phyloP scores from a whole-genome alignment of 30 jellyfish, hydroid and myxozoan species.

The Cassiopea andromeda region DNA sequence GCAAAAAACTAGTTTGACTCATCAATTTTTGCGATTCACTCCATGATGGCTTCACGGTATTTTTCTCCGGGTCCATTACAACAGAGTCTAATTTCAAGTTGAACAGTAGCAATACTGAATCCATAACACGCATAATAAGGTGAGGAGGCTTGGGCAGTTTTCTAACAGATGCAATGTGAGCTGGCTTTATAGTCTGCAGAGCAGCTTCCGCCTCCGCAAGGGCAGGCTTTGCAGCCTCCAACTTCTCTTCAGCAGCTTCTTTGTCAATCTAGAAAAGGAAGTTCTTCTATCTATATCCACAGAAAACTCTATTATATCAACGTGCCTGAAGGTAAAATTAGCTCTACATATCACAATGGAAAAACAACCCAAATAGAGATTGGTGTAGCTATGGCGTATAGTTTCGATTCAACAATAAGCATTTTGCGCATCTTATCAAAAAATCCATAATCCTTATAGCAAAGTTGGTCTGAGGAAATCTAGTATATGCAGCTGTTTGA shows the following conservation, averaged over 20 bases:
- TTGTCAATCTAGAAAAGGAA: constrained; percentile 69
- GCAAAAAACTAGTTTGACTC: constrained; percentile 82
- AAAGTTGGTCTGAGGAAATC: too few relatives aligned
- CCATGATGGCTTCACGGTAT: constrained; percentile 85
- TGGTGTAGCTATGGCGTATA: too few relatives aligned
- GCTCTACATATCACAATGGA: too few relatives aligned
- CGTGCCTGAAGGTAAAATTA: too few relatives aligned
- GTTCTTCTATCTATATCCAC: background rate
- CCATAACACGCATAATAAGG: constrained; percentile 92
- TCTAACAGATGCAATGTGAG: constrained; percentile 81
- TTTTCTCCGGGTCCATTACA: constrained; percentile 83
- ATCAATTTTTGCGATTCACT: constrained; percentile 79
- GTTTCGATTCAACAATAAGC: too few relatives aligned
- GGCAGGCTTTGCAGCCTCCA: constrained; percentile 95
- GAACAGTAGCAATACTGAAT: constrained; percentile 76
- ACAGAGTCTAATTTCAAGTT: constrained; percentile 75
- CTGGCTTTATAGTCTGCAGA: constrained; percentile 86
- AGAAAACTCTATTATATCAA: background rate
- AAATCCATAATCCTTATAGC: too few relatives aligned
- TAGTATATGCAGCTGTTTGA: too few relatives aligned
- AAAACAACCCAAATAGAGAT: too few relatives aligned
- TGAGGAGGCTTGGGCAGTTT: constrained; percentile 87
- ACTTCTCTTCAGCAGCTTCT: constrained; percentile 73
- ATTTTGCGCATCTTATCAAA: too few relatives aligned
- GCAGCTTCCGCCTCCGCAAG: constrained; percentile 96